phyloP scores from a whole-genome alignment of 2,113 vertebrate species.

The Blennius ocellaris region DNA sequence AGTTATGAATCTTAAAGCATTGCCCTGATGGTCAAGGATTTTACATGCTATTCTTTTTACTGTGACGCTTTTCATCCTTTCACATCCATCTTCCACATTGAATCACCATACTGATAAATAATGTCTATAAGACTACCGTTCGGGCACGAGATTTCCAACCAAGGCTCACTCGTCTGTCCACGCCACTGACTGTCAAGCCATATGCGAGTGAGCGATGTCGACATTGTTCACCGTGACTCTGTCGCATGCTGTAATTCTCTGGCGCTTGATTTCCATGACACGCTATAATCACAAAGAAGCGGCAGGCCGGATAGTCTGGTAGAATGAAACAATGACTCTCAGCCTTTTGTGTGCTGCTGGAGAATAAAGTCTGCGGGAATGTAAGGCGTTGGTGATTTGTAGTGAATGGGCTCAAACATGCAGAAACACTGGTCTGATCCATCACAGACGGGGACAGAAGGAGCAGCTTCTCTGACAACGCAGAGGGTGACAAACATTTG shows the following conservation, averaged over 20 bases:
- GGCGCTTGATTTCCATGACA: constrained; percentile 9
- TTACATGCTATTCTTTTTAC: neutral
- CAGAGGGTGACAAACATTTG: constrained; percentile 75
- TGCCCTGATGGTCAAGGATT: neutral
- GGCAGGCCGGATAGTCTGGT: neutral
- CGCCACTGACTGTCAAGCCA: constrained; percentile 17
- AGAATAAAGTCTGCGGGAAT: constrained; percentile 20
- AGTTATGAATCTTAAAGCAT: no score
- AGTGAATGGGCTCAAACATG: constrained; percentile 46
- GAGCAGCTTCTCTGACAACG: constrained; percentile 70
- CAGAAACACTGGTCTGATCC: constrained; percentile 62
- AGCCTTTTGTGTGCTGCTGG: neutral
- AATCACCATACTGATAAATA: neutral
- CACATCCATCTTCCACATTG: constrained; percentile 14
- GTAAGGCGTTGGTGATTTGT: constrained; percentile 23
- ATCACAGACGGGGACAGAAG: constrained; percentile 66
- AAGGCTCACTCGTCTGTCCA: constrained; percentile 11
- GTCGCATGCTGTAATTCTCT: neutral
- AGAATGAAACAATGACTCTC: neutral
- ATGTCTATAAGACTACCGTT: no score
- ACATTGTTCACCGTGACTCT: neutral
- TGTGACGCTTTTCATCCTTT: constrained; percentile 7
- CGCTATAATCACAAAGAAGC: neutral
- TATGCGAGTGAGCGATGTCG: constrained; percentile 10
- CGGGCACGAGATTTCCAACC: constrained; percentile 13